Evolutionary conservation across 2,888 invertebrate species (phyloP), one percentile per base, ranked within the genome.

Genomic region (Conistra vaccinii): DNA sequence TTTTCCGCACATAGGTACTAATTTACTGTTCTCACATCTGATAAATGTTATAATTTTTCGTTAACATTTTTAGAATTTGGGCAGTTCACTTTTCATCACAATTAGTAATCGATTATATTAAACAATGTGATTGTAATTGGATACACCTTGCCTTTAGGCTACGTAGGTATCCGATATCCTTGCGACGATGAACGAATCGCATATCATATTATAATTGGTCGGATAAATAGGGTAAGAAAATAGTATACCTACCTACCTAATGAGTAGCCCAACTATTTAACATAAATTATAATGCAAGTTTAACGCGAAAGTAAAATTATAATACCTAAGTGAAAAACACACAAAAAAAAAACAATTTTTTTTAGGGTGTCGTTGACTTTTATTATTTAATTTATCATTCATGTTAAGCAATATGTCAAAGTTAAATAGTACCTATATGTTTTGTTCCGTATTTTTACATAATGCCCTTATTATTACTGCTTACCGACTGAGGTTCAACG

Each of bases 391-490:
- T n/a, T 45, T 45, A 66, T 32, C 4, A 39, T 23, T 39, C 2
- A 39, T 42, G 42, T 65, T 23, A 76, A 55, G 29, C 3, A 35
- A 51, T 55, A 69, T 51, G 10, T 72, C 39, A 55, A 70, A 23
- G 23, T 35, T 23, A 63, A 58, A 53, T 35, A 61, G 23, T 69
- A n/a, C n/a, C n/a, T n/a, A 14, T 51, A 32, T 26, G 26, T 62
- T 53, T 45, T 58, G 81, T 81, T 73, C 29, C 32, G 42, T 81
- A 76, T 83, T 80, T 81, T 77, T 76, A 75, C 73, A 87, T 83
- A 87, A 82, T 71, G 78, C 77, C 71, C 81, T 81, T 85, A 84
- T 88, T 88, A 81, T 88, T 82, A 76, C 32, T 69, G 67, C 80
- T 85, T 81, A 82, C 85, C 80, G 85, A 80, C 69, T 82, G 86